Conservation (phyloP, 2,113 vertebrate species). For the Dicrurus megarhynchus region DNA sequence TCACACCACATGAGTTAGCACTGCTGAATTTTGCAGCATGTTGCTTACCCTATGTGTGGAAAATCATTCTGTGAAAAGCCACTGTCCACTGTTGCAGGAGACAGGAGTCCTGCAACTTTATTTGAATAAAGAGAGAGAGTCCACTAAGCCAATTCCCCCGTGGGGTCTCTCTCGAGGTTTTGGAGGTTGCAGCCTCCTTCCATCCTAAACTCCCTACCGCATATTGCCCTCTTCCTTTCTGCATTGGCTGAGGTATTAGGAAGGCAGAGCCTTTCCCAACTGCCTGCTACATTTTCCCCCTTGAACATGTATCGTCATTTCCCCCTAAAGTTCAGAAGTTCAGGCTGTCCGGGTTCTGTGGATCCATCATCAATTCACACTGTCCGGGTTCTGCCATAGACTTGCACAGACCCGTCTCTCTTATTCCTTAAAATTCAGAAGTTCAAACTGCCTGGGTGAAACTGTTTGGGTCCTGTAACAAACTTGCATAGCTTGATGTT, state of each 20-base stretch:
- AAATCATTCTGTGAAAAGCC: neutral
- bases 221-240: neutral
- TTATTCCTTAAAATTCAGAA: neutral
- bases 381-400: neutral
- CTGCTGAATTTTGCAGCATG: neutral
- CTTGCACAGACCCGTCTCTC: neutral
- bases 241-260: neutral
- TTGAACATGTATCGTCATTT: neutral
- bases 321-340: neutral
- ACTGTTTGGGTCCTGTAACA: neutral
- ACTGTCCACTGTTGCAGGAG: neutral
- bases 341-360: neutral
- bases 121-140: neutral
- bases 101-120: neutral
- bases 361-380: neutral
- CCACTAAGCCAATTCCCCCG: neutral
- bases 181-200: neutral
- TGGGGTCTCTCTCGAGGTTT: neutral
- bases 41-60: neutral
- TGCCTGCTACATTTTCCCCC: neutral
- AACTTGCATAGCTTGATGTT: neutral
- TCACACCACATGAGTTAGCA: neutral
- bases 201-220: neutral
- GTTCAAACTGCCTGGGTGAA: neutral
- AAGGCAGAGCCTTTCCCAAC: neutral